Percentiles rank a stretch among this genome's conserved stretches.
These are phyloP conservation scores for Junonia oenone DNA, from an alignment of 2,888 invertebrate species.

Conservation along the genomic window DNA sequence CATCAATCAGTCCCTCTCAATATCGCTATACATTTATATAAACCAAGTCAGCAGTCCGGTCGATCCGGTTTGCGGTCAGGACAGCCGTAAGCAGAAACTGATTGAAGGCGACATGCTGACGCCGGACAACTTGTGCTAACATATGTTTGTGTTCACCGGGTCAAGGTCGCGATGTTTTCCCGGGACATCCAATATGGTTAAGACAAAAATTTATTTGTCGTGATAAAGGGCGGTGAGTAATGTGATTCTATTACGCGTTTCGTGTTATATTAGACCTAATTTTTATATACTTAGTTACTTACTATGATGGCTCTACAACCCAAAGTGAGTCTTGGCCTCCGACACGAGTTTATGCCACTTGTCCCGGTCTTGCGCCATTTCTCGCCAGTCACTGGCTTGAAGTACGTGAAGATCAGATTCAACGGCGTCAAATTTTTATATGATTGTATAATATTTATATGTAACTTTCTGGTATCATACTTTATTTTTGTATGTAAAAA, in stretches of 20 bases:
- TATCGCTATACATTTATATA: background rate
- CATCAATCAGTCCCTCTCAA: background rate
- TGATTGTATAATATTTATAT: no score
- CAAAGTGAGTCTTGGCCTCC: no score
- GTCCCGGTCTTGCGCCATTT: no score
- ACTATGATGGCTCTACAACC: no score
- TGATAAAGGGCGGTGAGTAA: background rate
- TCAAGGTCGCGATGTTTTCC: slow-evolving; percentile 15
- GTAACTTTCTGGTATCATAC: no score
- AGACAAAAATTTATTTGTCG: background rate
- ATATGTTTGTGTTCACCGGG: slow-evolving; percentile 9
- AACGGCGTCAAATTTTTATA: no score
- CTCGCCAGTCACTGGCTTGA: no score
- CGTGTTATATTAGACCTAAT: no score
- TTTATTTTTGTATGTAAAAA: no score
- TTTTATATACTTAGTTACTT: no score
- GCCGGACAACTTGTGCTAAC: slow-evolving; percentile 16
- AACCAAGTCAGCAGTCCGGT: slow-evolving; percentile 8
- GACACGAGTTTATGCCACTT: no score
- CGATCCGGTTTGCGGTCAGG: slow-evolving; percentile 46
- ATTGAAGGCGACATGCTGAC: slow-evolving; percentile 43
- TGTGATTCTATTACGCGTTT: background rate
- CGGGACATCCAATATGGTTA: background rate
- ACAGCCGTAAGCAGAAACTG: slow-evolving; percentile 46
- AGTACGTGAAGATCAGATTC: no score